phyloP scores from a whole-genome alignment of 2,888 invertebrate species.

The Ligdia adustata region DNA sequence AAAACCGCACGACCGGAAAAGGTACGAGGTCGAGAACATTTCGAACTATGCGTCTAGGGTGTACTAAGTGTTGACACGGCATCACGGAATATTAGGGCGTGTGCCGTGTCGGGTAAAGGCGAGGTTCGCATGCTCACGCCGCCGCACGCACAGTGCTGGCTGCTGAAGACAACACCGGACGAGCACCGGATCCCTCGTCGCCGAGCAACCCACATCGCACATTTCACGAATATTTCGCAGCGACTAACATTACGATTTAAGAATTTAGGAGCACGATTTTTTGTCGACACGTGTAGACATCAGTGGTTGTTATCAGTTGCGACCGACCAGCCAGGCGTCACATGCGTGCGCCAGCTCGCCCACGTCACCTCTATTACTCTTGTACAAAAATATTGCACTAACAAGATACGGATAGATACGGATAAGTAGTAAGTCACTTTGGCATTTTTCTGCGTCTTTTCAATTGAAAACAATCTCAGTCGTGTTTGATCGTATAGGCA shows the following conservation, averaged over 20 bases:
- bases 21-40: constrained; percentile 74
- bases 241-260: constrained; percentile 45
- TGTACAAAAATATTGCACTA: constrained; percentile 16
- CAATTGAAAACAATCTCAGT: constrained; percentile 9
- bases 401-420: constrained; percentile 8
- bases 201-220: constrained; percentile 64
- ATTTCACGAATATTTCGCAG: constrained; percentile 60
- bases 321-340: constrained; percentile 23
- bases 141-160: constrained; percentile 65
- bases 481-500: constrained; percentile 4
- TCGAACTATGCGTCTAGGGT: constrained; percentile 73
- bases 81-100: constrained; percentile 59
- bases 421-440: constrained; percentile 20
- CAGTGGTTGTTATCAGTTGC: constrained; percentile 23
- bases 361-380: constrained; percentile 17
- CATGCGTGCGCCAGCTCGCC: constrained; percentile 16
- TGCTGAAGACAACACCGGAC: constrained; percentile 79
- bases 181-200: constrained; percentile 75
- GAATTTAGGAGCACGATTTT: constrained; percentile 37
- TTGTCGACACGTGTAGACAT: constrained; percentile 17
- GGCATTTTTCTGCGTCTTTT: constrained; percentile 11
- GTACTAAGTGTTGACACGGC: constrained; percentile 64
- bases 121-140: constrained; percentile 51
- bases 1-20: constrained; percentile 54
- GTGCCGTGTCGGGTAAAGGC: constrained; percentile 47